phyloP scores from a whole-genome alignment of 2,888 invertebrate genomes.

The Thecophora atra region DNA sequence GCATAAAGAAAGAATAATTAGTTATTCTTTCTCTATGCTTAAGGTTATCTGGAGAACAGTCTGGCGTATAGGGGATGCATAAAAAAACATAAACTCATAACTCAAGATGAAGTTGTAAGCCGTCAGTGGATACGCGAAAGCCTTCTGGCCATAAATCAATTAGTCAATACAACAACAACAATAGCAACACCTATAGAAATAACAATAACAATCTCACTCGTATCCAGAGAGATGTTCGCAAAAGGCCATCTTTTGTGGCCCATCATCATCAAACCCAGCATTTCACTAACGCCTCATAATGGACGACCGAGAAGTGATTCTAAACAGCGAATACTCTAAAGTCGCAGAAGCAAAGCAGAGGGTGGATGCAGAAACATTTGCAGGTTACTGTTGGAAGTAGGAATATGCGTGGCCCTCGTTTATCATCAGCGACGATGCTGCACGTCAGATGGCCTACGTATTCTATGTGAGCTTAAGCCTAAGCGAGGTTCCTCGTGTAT shows the following conservation, averaged over 20 bases:
- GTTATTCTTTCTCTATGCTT: not conserved
- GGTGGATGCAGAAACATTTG: not conserved
- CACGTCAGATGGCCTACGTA: not conserved
- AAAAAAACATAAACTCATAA: slow-evolving; percentile 28
- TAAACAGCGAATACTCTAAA: not conserved
- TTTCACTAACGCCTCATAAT: slow-evolving; percentile 20
- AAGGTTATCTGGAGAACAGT: not conserved
- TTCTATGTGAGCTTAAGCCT: not conserved
- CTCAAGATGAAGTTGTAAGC: slow-evolving; percentile 38
- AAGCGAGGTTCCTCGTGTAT: not conserved
- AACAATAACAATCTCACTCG: not conserved
- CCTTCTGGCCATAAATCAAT: slow-evolving; percentile 35
- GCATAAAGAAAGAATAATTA: too few species aligned
- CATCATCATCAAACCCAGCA: slow-evolving; percentile 19
- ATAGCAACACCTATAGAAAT: slow-evolving; percentile 10
- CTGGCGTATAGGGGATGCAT: not conserved
- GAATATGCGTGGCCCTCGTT: slow-evolving; percentile 27
- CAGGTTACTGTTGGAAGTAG: not conserved
- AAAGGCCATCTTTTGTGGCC: slow-evolving; percentile 12
- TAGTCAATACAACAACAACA: slow-evolving; percentile 6
- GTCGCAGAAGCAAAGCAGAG: not conserved
- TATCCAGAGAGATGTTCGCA: slow-evolving; percentile 7
- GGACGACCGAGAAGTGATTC: not conserved
- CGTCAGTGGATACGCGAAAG: slow-evolving; percentile 27
- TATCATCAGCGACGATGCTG: slow-evolving; percentile 21